Conservation (phyloP, 2,113 vertebrate genomes). For the Brevimyrus niger region DNA sequence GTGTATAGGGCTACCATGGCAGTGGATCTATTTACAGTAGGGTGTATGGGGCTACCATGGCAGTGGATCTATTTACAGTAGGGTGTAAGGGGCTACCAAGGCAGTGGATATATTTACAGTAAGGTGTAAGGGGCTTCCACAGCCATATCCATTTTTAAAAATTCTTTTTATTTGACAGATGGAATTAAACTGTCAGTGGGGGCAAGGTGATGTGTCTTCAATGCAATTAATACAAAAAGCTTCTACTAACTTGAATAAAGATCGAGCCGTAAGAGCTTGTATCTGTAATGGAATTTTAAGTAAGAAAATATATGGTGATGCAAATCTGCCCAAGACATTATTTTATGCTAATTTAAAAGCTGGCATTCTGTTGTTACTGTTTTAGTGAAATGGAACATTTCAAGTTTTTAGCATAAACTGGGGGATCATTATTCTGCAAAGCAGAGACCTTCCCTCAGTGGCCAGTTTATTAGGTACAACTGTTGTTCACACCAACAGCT, state of each 20-base stretch:
- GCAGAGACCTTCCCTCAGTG: not conserved
- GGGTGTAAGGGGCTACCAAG: too few species aligned
- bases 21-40: too few species aligned
- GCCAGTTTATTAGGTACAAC: not conserved
- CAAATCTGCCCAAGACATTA: not conserved
- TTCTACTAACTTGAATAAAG: constrained; percentile 1
- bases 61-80: too few species aligned
- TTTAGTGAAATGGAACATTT: not conserved
- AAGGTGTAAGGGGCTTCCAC: too few species aligned
- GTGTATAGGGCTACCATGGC: too few species aligned
- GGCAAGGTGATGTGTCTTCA: not conserved
- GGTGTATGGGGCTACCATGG: too few species aligned
- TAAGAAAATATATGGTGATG: not conserved
- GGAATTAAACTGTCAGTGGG: not conserved
- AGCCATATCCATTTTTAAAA: not conserved
- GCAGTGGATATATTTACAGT: too few species aligned
- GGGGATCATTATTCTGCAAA: not conserved
- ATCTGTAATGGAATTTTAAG: not conserved
- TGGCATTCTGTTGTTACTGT: not conserved
- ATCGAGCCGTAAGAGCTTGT: not conserved
- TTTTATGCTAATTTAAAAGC: not conserved
- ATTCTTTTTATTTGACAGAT: not conserved
- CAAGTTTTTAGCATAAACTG: not conserved
- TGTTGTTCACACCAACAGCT: not conserved
- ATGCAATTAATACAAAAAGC: constrained; percentile 13